Evolutionary conservation across 2,888 invertebrate genomes (phyloP).

Genomic region (Drosophila tripunctata): DNA sequence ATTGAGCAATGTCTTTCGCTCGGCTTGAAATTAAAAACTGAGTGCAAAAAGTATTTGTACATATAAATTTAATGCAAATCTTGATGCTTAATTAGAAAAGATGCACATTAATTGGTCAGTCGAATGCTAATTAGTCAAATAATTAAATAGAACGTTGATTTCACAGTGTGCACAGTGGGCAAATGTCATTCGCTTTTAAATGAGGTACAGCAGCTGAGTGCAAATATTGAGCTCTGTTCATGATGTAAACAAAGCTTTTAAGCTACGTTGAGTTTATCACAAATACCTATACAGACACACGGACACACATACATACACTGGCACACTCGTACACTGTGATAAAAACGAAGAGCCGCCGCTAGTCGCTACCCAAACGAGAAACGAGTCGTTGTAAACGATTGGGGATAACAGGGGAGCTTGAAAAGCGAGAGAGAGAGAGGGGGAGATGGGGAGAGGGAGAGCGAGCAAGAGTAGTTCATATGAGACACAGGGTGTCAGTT

Average conservation of each 20-base stretch:
- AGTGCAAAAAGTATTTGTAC: background rate
- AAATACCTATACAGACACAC: slow-evolving; percentile 33
- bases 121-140: slow-evolving; percentile 38
- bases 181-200: slow-evolving; percentile 18
- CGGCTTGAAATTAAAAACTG: slow-evolving; percentile 9
- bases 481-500: slow-evolving; percentile 23
- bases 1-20: slow-evolving; percentile 44
- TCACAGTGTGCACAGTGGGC: slow-evolving; percentile 36
- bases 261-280: slow-evolving; percentile 71
- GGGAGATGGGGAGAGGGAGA: background rate
- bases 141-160: slow-evolving; percentile 41
- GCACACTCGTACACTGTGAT: slow-evolving; percentile 22
- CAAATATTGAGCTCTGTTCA: slow-evolving; percentile 68
- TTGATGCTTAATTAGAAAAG: slow-evolving; percentile 30
- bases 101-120: slow-evolving; percentile 38
- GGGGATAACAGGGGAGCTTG: background rate
- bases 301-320: slow-evolving; percentile 15
- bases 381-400: slow-evolving; percentile 5
- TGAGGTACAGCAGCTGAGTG: slow-evolving; percentile 17
- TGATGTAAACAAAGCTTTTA: slow-evolving; percentile 75
- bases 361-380: slow-evolving; percentile 38
- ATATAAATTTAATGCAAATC: background rate
- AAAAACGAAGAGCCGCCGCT: slow-evolving; percentile 18
- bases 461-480: slow-evolving; percentile 9
- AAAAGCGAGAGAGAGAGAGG: background rate